A percentile compares a stretch with the other conserved stretches of the same genome.
Conservation (phyloP, 2,888 invertebrate genomes). For the Limnephilus rhombicus region DNA sequence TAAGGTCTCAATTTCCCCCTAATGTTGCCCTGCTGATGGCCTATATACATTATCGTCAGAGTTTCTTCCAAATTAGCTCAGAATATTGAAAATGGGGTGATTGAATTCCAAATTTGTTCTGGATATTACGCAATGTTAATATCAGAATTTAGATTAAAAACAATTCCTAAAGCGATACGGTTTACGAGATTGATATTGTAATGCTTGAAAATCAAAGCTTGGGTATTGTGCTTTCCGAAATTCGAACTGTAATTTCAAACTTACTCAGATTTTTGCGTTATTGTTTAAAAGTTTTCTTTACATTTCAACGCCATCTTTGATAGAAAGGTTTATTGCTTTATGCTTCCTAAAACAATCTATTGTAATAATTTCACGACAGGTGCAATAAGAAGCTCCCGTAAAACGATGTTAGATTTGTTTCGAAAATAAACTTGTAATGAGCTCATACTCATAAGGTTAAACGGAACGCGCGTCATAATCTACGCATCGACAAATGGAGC, state of each 20-base stretch:
- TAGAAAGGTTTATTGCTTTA: neutral
- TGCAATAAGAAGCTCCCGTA: neutral
- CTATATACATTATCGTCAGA: constrained; percentile 44
- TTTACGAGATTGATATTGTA: neutral
- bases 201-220: constrained; percentile 26
- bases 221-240: neutral
- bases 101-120: constrained; percentile 31
- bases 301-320: neutral
- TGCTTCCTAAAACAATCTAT: neutral
- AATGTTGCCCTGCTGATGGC: constrained; percentile 23
- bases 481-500: no score
- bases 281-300: neutral
- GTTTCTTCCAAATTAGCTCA: constrained; percentile 28
- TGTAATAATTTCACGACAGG: neutral
- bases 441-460: no score
- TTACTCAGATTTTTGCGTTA: neutral
- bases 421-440: neutral
- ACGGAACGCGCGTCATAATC: no score
- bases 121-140: constrained; percentile 30
- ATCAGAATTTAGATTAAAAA: constrained; percentile 16
- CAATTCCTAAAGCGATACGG: constrained; percentile 12
- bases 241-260: neutral
- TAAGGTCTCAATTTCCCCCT: constrained; percentile 27
- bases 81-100: constrained; percentile 38
- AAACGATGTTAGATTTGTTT: neutral